phyloP scores from a whole-genome alignment of 2,797 vertebrate genomes.

The Poeciliopsis infans region DNA sequence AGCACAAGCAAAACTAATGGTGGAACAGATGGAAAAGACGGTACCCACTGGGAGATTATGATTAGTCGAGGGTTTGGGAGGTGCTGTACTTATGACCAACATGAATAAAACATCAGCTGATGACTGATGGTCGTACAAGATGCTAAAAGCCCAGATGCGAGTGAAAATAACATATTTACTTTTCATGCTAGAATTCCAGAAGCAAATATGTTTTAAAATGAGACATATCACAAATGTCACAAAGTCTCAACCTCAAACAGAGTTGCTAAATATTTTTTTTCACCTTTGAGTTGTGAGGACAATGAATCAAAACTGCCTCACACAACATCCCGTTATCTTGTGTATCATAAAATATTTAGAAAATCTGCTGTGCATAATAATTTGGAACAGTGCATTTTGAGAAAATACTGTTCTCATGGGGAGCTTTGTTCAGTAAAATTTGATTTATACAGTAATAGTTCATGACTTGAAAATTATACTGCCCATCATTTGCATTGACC shows the following conservation, averaged over 20 bases:
- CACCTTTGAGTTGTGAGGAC: background rate
- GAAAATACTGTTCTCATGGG: too few species aligned
- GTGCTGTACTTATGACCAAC: slow-evolving; percentile 22
- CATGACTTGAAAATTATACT: too few species aligned
- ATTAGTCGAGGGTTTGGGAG: slow-evolving; percentile 50
- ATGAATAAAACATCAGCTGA: slow-evolving; percentile 66
- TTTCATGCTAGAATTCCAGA: background rate
- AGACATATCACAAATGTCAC: background rate
- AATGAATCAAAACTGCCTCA: background rate
- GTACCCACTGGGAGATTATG: slow-evolving; percentile 27
- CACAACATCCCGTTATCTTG: background rate
- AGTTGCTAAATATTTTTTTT: background rate
- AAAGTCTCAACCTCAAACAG: background rate
- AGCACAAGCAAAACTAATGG: slow-evolving; percentile 53
- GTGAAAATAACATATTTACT: background rate
- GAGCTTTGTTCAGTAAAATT: too few species aligned
- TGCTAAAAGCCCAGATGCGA: background rate
- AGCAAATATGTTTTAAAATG: background rate
- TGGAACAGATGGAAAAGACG: slow-evolving; percentile 33
- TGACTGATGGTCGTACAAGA: slow-evolving; percentile 35
- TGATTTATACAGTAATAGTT: too few species aligned
- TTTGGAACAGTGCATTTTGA: too few species aligned
- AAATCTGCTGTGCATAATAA: too few species aligned
- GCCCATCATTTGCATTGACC: too few species aligned
- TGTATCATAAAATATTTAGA: too few species aligned